A percentile compares a stretch with the other conserved stretches of the same genome.
Conservation (phyloP, 2,888 invertebrate species). For the Cheilosia vernalis region DNA sequence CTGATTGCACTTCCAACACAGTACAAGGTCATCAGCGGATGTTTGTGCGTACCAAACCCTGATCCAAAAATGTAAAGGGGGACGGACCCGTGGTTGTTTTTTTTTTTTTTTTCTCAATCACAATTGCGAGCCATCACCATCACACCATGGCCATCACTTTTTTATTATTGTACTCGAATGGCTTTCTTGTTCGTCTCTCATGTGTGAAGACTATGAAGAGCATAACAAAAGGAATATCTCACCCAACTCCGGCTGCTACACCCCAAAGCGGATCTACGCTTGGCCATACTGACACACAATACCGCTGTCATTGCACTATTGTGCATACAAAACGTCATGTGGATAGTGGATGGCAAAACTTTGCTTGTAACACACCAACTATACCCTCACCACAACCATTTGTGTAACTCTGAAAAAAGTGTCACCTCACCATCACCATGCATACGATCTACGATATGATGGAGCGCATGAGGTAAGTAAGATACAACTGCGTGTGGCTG, state of each 20-base stretch:
- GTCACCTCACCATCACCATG: conserved; percentile 56
- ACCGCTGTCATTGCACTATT: conserved; percentile 56
- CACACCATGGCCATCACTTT: neutral
- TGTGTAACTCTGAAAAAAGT: conserved; percentile 36
- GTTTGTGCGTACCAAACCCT: conserved; percentile 21
- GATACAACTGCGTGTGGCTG: conserved; percentile 15
- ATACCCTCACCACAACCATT: conserved; percentile 19
- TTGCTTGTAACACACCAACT: conserved; percentile 6
- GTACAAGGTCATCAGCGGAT: neutral
- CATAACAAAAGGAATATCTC: conserved; percentile 44
- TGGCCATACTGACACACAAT: conserved; percentile 61
- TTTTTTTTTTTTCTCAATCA: neutral
- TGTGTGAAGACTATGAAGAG: conserved; percentile 57
- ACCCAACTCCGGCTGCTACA: conserved; percentile 32
- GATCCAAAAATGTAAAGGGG: conserved; percentile 27
- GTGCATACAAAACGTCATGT: conserved; percentile 18
- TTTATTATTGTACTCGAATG: conserved; percentile 31
- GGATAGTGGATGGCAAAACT: conserved; percentile 13
- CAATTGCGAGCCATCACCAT: conserved; percentile 20
- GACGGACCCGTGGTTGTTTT: conserved; percentile 29
- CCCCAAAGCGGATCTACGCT: conserved; percentile 71
- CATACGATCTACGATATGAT: conserved; percentile 19
- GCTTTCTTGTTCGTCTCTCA: conserved; percentile 53
- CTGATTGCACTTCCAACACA: neutral
- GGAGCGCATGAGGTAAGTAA: neutral